Base-by-base conservation (phyloP, 1,140 invertebrate species). In the Tetragnatha versicolor region DNA sequence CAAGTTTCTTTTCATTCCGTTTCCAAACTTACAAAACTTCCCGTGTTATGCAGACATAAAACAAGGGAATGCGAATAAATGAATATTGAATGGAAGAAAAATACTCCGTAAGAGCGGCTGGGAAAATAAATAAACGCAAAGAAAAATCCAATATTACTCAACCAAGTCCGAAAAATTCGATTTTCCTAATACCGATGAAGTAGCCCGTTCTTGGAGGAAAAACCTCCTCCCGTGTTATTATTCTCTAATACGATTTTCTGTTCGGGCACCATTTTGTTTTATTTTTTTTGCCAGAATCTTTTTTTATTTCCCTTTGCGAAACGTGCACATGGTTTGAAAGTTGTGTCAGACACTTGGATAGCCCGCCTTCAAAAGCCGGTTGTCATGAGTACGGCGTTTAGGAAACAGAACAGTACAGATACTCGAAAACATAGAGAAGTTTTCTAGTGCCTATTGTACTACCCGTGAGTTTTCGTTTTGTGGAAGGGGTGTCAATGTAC, bases 161-260 rank as follows among this genome's bases (percentile, higher is more conserved):
- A 31, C 9, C 5, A 51, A 53, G 20, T 37, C 66, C 31, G 66
- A 53, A 69, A 63, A 69, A 69, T 69, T 69, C 66, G 66, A 69
- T 69, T 69, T 53, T 53, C 17, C 29, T 53, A 53, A 69, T 53
- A 51, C 49, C 45, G 3, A 27, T 53, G 45, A 39, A 69, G 31
- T 69, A 69, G 49, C 17, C 66, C n/a, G 10, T 35, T 69, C 25
- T 45, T 53, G 12, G 20, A 29, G 12, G 14, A 27, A 53, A 45
- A 25, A 2, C 0, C 7, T 22, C 37, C 6, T 53, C 20, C 25
- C 29, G 47, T 35, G 49, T 69, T 69, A 51, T 69, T 69, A 69
- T 69, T 69, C 66, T 53, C 29, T 53, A 53, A 69, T 69, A 53
- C 27, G 20, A 53, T 53, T 68, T 58, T 37, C n/a, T 20, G 33